Evolutionary conservation across 2,797 vertebrate genomes (phyloP).

Genomic region (Epinephelus malabaricus): DNA sequence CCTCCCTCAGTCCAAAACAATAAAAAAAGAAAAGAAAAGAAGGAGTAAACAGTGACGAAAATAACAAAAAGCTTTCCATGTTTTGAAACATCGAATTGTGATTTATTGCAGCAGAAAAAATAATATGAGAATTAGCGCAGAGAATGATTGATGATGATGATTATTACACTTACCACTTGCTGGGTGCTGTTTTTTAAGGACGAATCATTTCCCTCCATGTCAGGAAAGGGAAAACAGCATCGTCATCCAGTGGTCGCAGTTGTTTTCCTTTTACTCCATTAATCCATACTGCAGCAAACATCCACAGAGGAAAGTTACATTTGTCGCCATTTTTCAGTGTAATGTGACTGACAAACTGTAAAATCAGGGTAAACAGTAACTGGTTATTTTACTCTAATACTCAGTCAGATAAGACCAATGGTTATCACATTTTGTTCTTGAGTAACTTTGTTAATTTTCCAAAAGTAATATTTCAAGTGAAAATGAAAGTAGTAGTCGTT

Average conservation of each 20-base stretch:
- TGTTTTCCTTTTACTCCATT: not conserved
- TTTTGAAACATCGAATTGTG: slow-evolving; percentile 34
- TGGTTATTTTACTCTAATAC: not conserved
- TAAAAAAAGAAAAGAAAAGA: not conserved
- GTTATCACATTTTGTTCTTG: too few species aligned
- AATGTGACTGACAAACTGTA: not conserved
- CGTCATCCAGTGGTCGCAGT: not conserved
- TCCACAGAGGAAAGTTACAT: not conserved
- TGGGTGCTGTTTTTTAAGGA: not conserved
- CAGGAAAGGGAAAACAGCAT: not conserved
- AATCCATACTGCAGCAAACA: not conserved
- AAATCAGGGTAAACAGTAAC: not conserved
- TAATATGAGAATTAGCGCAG: slow-evolving; percentile 2
- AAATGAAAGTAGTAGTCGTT: not conserved
- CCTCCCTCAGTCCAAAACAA: slow-evolving; percentile 49
- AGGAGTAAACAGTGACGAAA: slow-evolving; percentile 6
- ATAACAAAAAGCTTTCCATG: slow-evolving; percentile 28
- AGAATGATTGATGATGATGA: not conserved
- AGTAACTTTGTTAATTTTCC: too few species aligned
- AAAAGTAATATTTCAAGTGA: too few species aligned
- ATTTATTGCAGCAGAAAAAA: slow-evolving; percentile 21
- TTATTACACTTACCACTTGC: not conserved
- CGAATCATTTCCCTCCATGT: not conserved
- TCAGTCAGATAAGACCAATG: not conserved
- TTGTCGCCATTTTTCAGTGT: not conserved